phyloP scores from a whole-genome alignment of 1,140 invertebrate species.

The Phenacoccus solenopsis region DNA sequence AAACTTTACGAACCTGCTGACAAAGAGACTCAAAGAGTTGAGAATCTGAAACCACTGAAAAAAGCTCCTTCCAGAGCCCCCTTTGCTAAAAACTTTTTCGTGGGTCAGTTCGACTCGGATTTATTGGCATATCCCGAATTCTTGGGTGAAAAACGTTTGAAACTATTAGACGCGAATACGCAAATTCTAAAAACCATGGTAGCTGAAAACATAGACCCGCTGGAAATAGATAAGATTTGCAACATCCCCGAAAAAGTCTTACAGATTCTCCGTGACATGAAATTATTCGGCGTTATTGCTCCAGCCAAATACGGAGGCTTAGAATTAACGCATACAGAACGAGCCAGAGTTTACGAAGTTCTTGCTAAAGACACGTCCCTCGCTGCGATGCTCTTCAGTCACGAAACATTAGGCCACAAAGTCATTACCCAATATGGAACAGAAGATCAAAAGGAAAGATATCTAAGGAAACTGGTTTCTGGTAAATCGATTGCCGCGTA shows the following conservation, averaged over 20 bases:
- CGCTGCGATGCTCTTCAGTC: constrained; percentile 5
- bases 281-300: constrained; percentile 18
- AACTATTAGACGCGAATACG: constrained; percentile 36
- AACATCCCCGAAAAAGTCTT: not conserved
- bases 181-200: constrained; percentile 11
- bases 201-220: not conserved
- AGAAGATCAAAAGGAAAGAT: constrained; percentile 22
- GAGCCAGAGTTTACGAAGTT: constrained; percentile 18
- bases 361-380: not conserved
- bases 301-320: constrained; percentile 18
- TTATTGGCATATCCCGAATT: constrained; percentile 37
- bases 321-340: constrained; percentile 21
- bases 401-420: not conserved
- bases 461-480: constrained; percentile 19
- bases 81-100: constrained; percentile 32
- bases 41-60: not conserved
- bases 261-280: not conserved
- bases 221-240: not conserved
- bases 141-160: constrained; percentile 40
- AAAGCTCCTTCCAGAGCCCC: constrained; percentile 27
- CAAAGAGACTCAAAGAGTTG: not conserved
- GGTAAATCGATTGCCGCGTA: constrained; percentile 18
- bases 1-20: not conserved
- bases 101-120: constrained; percentile 32
- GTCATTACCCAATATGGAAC: not conserved